Evolutionary conservation across 2,113 vertebrate genomes (phyloP), one percentile per base, ranked within the genome.

Genomic region (Chunga burmeisteri): DNA sequence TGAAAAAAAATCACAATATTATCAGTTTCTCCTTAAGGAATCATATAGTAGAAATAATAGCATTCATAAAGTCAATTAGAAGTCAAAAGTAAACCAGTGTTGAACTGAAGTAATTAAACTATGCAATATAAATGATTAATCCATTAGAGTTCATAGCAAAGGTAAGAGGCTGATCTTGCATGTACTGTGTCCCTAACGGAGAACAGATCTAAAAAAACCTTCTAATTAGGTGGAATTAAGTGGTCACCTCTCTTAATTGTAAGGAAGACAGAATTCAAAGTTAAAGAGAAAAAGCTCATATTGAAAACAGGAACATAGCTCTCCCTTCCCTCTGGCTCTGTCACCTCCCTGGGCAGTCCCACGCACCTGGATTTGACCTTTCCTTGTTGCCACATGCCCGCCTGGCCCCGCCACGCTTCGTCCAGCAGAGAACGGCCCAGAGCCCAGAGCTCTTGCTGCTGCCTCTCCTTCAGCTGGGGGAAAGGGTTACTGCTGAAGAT

Each of bases 41-140:
- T 56, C 70, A 50, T 63, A 49, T 38, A 94, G 65, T 59, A 81
- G 47, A 94, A 98, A 93, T 55, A 92, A 93, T 44, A 17, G 21
- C 71, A 56, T 67, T 67, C 75, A 78, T 94, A 95, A 96, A 96
- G 92, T 96, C 89, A 96, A 44, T 88, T 95, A 83, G 72, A 94
- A 96, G 65, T 94, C 85, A 97, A 97, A 96, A 97, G 91, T 96
- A 95, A 97, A 88, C 93, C 94, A 96, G 53, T 63, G 91, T 32
- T 86, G 83, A 91, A 85, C 70, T 10, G 26, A 62, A 86, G 82
- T 83, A 96, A 97, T 97, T 94, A 96, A 59, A 83, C 40, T 29
- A 47, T 67, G 52, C 81, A 94, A 86, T 16, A 90, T 44, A 95
- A 96, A 86, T 10, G 12, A 95, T 89, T 92, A 96, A 92, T 91